Percentiles rank a stretch among this genome's conserved stretches.
phyloP scores from a whole-genome alignment of 1,140 invertebrate genomes.

The Aricia agestis region DNA sequence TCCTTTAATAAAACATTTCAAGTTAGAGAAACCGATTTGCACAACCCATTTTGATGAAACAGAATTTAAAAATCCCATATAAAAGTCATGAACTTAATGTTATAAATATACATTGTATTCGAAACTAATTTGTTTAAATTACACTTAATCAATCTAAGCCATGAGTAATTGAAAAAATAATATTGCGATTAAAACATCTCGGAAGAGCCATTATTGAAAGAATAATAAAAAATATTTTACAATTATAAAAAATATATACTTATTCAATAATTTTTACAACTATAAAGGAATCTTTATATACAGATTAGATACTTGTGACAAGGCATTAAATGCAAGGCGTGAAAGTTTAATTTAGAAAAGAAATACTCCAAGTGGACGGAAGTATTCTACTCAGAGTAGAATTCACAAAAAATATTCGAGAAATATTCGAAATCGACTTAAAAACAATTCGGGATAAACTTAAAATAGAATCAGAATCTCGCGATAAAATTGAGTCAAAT shows the following conservation, averaged over 20 bases:
- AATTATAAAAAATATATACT: neutral
- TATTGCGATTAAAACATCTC: neutral
- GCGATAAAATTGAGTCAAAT: neutral
- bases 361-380: slow-evolving; percentile 7
- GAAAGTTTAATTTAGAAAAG: neutral
- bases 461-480: neutral
- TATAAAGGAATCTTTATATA: neutral
- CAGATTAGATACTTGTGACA: slow-evolving; percentile 3
- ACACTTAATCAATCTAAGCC: neutral
- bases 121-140: neutral
- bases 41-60: neutral
- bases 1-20: no score
- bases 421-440: neutral
- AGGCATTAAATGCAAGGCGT: neutral
- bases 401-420: neutral
- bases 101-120: neutral
- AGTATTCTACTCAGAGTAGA: neutral
- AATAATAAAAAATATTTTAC: neutral
- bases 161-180: neutral
- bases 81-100: neutral
- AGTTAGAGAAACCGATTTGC: neutral
- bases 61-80: neutral
- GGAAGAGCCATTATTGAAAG: neutral
- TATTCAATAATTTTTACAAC: neutral
- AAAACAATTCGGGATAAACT: neutral